Conservation (phyloP, 2,888 invertebrate genomes). For the Diarsia brunnea region DNA sequence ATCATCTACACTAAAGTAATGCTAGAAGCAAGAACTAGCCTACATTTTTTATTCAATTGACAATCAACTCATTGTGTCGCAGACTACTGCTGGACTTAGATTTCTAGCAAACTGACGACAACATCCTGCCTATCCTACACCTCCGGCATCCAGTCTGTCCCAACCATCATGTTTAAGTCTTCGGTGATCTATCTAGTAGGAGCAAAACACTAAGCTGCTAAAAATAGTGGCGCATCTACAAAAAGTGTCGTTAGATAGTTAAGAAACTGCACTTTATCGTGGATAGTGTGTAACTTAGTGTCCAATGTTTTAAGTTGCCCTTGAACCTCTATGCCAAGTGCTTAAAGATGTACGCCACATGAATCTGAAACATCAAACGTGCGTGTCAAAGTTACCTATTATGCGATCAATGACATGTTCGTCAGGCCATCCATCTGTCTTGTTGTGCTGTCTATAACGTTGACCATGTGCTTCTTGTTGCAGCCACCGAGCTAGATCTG, state of each 20-base stretch:
- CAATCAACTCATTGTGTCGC: not conserved
- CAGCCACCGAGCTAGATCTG: conserved; percentile 94
- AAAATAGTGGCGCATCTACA: not conserved
- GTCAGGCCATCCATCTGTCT: not conserved
- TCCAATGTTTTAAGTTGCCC: too few relatives aligned
- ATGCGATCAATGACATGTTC: not conserved
- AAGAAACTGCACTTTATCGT: too few relatives aligned
- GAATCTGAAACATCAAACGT: too few relatives aligned
- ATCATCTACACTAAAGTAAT: not conserved
- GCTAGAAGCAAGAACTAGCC: not conserved
- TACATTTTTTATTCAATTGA: not conserved
- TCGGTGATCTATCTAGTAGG: not conserved
- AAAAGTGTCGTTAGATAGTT: not conserved
- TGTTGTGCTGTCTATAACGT: not conserved
- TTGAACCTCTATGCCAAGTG: too few relatives aligned
- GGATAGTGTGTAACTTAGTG: too few relatives aligned
- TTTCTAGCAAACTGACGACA: not conserved
- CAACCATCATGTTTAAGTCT: not conserved
- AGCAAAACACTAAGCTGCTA: not conserved
- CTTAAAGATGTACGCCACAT: too few relatives aligned
- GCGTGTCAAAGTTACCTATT: not conserved
- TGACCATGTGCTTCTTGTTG: conserved; percentile 75
- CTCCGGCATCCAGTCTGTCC: not conserved
- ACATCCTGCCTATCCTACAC: not conserved
- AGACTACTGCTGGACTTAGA: not conserved